Percentiles rank a stretch among this genome's conserved stretches.
phyloP scores from a whole-genome alignment of 2,113 vertebrate genomes.

The Nettapus auritus region DNA sequence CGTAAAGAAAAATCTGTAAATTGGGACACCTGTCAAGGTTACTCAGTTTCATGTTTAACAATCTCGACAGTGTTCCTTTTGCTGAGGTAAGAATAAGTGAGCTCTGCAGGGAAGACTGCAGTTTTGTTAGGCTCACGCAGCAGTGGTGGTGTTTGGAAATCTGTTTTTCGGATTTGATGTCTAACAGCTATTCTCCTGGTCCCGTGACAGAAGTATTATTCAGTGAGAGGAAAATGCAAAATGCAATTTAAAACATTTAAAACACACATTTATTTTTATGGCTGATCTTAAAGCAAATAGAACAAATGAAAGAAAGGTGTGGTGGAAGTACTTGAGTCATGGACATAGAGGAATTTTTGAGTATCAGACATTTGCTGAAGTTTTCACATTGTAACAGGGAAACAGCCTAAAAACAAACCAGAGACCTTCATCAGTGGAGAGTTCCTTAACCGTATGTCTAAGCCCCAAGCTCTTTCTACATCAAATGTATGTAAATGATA shows the following conservation, averaged over 20 bases:
- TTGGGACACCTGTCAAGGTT: background rate
- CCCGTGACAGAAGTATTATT: background rate
- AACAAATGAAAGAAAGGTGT: background rate
- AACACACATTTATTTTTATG: background rate
- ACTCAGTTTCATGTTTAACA: background rate
- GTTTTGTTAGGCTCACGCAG: background rate
- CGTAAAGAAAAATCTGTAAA: background rate
- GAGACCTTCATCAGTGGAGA: background rate
- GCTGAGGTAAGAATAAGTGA: background rate
- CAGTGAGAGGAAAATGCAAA: background rate
- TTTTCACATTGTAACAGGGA: background rate
- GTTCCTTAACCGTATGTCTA: background rate
- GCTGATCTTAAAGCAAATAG: background rate
- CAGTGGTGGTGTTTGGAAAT: background rate
- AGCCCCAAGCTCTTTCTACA: background rate
- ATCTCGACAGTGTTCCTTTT: background rate
- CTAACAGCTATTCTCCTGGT: background rate
- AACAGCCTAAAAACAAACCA: background rate
- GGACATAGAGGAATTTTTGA: background rate
- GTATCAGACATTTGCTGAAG: background rate
- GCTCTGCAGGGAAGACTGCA: background rate
- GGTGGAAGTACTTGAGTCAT: background rate
- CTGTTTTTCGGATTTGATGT: background rate
- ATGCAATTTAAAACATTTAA: background rate
- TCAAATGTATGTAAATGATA: background rate